Conservation (phyloP, 2,113 vertebrate species). For the Pomatorhinus ruficollis region DNA sequence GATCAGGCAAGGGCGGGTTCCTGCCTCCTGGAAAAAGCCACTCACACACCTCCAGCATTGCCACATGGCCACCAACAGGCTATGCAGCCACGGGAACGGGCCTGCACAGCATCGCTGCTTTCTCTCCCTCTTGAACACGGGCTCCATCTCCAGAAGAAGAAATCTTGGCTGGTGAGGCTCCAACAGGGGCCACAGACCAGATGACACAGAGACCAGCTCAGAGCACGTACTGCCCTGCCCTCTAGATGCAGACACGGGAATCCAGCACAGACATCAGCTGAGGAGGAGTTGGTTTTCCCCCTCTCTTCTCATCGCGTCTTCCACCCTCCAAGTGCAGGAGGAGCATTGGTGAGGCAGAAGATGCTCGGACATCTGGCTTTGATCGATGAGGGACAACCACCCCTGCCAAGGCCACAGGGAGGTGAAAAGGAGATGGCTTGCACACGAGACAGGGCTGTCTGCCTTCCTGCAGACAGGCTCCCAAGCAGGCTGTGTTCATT, state of each 20-base stretch:
- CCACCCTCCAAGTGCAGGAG: neutral
- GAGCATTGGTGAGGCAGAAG: neutral
- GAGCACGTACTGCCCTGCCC: conserved; percentile 22
- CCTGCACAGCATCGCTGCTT: neutral
- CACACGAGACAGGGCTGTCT: neutral
- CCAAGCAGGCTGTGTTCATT: neutral
- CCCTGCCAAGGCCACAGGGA: neutral
- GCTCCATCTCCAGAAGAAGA: neutral
- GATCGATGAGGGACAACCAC: neutral
- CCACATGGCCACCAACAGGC: rapidly evolving
- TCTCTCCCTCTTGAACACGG: rapidly evolving
- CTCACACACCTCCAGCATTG: neutral
- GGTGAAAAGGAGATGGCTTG: neutral
- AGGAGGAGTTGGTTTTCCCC: neutral
- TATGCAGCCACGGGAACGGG: rapidly evolving
- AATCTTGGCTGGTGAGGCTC: neutral
- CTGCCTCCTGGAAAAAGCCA: neutral
- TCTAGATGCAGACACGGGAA: conserved; percentile 24
- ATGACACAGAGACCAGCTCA: neutral
- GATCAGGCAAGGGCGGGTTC: neutral
- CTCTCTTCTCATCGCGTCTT: neutral
- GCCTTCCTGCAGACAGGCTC: neutral
- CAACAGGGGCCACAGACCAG: rapidly evolving
- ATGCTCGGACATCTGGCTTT: neutral
- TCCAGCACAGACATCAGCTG: neutral